Percentiles rank a stretch among this genome's conserved stretches.
Evolutionary conservation across 2,113 vertebrate species (phyloP).

Genomic region (Pelobates fuscus): DNA sequence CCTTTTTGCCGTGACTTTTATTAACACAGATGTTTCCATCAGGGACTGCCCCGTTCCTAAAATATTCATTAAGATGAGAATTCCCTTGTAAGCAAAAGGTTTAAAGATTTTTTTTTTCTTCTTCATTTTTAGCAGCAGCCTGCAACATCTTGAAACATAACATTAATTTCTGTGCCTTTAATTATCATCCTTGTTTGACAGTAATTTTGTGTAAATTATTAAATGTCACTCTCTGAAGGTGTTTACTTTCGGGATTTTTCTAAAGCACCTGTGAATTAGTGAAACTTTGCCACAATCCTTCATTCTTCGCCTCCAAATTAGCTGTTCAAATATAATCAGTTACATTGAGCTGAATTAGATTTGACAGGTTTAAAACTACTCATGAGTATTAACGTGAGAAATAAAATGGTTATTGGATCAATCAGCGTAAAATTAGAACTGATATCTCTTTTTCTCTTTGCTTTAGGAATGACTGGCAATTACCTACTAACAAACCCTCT

Average conservation of each 20-base stretch:
- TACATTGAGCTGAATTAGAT: conserved; percentile 61
- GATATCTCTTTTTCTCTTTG: conserved; percentile 80
- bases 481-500: conserved; percentile 99
- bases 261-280: conserved; percentile 70
- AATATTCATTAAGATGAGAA: conserved; percentile 58
- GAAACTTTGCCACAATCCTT: conserved; percentile 63
- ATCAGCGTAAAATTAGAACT: conserved; percentile 74
- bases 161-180: conserved; percentile 67
- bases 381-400: conserved; percentile 55
- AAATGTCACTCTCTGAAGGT: conserved; percentile 75
- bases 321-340: conserved; percentile 66
- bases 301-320: conserved; percentile 54
- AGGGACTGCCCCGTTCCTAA: conserved; percentile 63
- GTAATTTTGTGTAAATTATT: conserved; percentile 72
- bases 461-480: conserved; percentile 99
- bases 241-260: conserved; percentile 73
- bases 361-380: conserved; percentile 60
- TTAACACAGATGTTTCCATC: conserved; percentile 70
- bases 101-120: conserved; percentile 43
- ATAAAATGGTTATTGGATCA: conserved; percentile 63
- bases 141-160: conserved; percentile 62
- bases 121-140: conserved; percentile 54
- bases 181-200: conserved; percentile 71
- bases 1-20: conserved; percentile 64
- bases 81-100: conserved; percentile 55